Evolutionary conservation across 2,888 invertebrate genomes (phyloP), one percentile per base, ranked within the genome.

Genomic region (Cyaniris semiargus): DNA sequence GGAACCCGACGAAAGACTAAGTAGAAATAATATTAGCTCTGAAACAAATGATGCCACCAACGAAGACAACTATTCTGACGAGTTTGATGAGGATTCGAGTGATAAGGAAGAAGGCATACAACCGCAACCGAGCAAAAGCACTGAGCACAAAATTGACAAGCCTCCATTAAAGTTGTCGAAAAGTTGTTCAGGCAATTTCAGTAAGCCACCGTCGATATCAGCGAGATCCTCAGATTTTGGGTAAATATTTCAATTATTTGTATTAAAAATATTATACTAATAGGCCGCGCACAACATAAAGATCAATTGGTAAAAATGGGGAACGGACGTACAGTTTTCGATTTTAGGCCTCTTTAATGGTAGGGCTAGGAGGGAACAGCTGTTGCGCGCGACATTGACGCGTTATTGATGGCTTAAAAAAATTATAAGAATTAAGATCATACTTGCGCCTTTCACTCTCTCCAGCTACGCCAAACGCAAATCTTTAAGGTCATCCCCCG

Each of bases 1-100:
- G 79, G 90, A 90, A 18, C 86, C 88, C 0, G 90, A 88, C 8
- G 53, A 70, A 53, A 70, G 70, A 76, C 38, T 72, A 56, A 56
- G 72, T 38, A 71, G 56, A 6, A 56, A 71, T 34, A 72, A 72
- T 13, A 31, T 76, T 78, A 15, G 82, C 18, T 78, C 83, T 10
- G 27, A 15, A 44, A 80, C 85, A 15, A 82, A 78, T 74, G 76
- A 80, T 71, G 81, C 80, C 10, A 79, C 85, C 8, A 88, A 88
- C 7, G 91, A 90, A 23, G 89, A 89, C 70, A 89, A 86, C 15
- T 94, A 94, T 81, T 90, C 93, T 1, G 94, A 94, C 80, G 93
- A 93, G 78, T 94, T 94, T 83, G 94, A 94, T 79, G 93, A 93
- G 1, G 92, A 91, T 66, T 87, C 79, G 44, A 91, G 89, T 80